Evolutionary conservation across 2,888 invertebrate genomes (phyloP).

Genomic region (Nephrotoma guestfalica): DNA sequence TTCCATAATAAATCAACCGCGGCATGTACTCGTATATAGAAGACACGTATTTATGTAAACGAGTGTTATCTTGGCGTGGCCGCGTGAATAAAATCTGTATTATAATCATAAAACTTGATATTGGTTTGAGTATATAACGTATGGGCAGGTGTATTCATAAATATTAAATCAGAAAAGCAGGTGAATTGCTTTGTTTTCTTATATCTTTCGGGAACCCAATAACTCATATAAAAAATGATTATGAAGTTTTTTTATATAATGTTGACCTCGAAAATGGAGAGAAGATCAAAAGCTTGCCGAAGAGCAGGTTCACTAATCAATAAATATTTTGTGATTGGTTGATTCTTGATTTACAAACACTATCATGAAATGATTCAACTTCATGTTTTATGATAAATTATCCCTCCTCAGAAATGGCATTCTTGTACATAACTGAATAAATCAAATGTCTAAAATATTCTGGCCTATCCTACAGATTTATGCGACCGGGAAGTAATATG

Average conservation of each 20-base stretch:
- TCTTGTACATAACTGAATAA: too few relatives aligned
- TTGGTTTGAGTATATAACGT: neutral
- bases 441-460: too few relatives aligned
- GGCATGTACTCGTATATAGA: neutral
- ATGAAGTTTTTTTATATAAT: neutral
- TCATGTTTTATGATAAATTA: too few relatives aligned
- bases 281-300: neutral
- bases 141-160: neutral
- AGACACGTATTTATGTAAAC: neutral
- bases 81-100: neutral
- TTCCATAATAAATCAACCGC: neutral
- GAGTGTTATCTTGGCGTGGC: neutral
- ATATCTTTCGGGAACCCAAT: neutral
- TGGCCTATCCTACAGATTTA: too few relatives aligned
- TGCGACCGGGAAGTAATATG: too few relatives aligned
- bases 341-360: too few relatives aligned
- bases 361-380: too few relatives aligned
- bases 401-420: too few relatives aligned
- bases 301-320: neutral
- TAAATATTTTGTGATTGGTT: neutral
- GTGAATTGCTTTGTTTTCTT: neutral
- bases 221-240: neutral
- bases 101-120: neutral
- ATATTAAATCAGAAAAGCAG: neutral
- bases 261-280: neutral